Evolutionary conservation across 1,140 invertebrate species (phyloP), one percentile per base, ranked within the genome.

Genomic region (Archivesica marissinica): DNA sequence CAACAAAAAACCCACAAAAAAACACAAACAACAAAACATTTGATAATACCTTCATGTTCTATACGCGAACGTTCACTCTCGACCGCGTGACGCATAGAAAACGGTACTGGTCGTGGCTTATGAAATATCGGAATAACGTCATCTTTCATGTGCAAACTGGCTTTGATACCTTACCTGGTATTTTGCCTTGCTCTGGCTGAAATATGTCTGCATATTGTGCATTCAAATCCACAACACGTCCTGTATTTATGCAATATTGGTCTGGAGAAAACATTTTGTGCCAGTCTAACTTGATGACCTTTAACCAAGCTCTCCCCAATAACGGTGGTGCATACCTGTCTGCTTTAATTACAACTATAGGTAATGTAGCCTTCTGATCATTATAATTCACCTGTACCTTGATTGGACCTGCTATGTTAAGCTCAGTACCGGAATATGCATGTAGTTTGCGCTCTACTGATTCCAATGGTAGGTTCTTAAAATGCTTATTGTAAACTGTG

Each of bases 51-150:
- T 47, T 84, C 59, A 30, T 89, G 38, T 44, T 78, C 30, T 28
- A 92, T 64, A 38, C 74, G 41, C 2, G 38, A 54, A 20, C 87
- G 35, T 50, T 93, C 89, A 41, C 59, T 50, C 17, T 91, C 89
- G 1, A 93, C 86, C 13, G 64, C 74, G 2, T 74, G 50, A 13
- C 66, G 25, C 13, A 86, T 6, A 23, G 92, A 86, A 59, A 68
- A 86, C 6, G 92, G 89, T 9, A 94, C 85, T 54, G 47, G 70
- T 23, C 85, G 33, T 33, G 86, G 39, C 44, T 85, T 75, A 52
- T 6, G 52, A 44, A 75, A 87, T 25, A 47, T 68, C 3, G 70
- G 83, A 25, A n/a, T 33, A 23, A 59, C 68, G 20, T 72, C 52
- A 15, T 33, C 52, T 17, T 80, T 11, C 11, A 68, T 7, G 28